A percentile compares a stretch with the other conserved stretches of the same genome.
These are phyloP conservation scores for Drosophila subquinaria DNA, from an alignment of 2,888 invertebrate species.

Conservation along the genomic window DNA sequence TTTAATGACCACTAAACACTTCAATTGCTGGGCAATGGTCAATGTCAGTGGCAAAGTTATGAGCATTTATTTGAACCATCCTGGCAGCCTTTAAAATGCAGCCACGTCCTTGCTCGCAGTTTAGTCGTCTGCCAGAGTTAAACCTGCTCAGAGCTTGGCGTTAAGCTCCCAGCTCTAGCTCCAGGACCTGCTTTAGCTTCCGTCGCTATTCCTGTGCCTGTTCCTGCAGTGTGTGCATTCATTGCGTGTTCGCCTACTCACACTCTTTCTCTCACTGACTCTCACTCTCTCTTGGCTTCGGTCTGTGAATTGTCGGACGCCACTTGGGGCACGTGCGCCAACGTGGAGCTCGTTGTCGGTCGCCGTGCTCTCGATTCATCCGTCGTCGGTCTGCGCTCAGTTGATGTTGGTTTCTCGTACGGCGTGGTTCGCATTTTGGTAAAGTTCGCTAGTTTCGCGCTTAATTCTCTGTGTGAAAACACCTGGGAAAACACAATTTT, in stretches of 20 bases:
- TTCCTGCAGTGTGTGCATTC: constrained; percentile 45
- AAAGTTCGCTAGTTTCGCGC: constrained; percentile 36
- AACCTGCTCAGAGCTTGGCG: constrained; percentile 21
- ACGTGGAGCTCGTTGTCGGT: constrained; percentile 31
- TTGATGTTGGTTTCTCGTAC: constrained; percentile 76
- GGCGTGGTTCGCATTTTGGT: constrained; percentile 65
- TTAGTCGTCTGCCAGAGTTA: constrained; percentile 51
- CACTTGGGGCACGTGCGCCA: constrained; percentile 64
- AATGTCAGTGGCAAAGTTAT: constrained; percentile 31
- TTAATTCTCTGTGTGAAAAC: constrained; percentile 20
- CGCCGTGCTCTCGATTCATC: constrained; percentile 11
- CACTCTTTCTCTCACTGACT: constrained; percentile 9
- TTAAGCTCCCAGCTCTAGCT: neutral
- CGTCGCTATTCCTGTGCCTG: constrained; percentile 6
- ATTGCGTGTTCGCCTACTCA: constrained; percentile 42
- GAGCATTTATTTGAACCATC: constrained; percentile 2
- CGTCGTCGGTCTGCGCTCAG: constrained; percentile 59
- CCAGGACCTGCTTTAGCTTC: constrained; percentile 2
- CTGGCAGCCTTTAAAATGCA: constrained; percentile 40
- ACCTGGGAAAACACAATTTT: constrained; percentile 31
- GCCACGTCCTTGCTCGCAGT: constrained; percentile 60
- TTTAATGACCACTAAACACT: constrained; percentile 39
- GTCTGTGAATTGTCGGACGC: constrained; percentile 26
- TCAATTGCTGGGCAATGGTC: constrained; percentile 27
- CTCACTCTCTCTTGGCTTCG: constrained; percentile 4